Evolutionary conservation across 2,797 vertebrate species (phyloP).

Genomic region (Sebastes hubbsi): DNA sequence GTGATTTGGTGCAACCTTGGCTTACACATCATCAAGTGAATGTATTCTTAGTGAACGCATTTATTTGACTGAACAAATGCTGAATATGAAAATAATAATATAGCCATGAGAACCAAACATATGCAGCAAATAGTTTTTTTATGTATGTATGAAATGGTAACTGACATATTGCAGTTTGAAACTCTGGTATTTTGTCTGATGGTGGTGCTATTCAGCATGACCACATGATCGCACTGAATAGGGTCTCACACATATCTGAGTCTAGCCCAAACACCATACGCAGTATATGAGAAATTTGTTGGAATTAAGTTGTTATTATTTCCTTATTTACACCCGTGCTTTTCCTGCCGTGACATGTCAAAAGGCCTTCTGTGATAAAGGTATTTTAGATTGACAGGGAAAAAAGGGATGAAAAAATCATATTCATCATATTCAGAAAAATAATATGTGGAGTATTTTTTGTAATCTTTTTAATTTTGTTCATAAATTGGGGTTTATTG

Average conservation of each 20-base stretch:
- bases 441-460: neutral
- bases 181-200: neutral
- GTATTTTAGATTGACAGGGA: neutral
- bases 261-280: neutral
- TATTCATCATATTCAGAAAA: neutral
- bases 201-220: slow-evolving; percentile 11
- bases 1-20: neutral
- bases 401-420: neutral
- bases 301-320: neutral
- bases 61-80: neutral
- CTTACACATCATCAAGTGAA: neutral
- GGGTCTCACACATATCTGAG: neutral
- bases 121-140: neutral
- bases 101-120: neutral
- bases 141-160: neutral
- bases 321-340: neutral
- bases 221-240: neutral
- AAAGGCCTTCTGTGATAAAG: neutral
- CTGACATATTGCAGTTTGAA: neutral
- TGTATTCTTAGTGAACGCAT: neutral
- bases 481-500: neutral
- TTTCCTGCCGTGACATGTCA: neutral
- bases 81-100: neutral
- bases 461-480: neutral
- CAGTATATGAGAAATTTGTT: too few species aligned